Percentiles rank a stretch among this genome's conserved stretches.
Evolutionary conservation across 1,140 invertebrate species (phyloP).

Genomic region (Sitodiplosis mosellana): DNA sequence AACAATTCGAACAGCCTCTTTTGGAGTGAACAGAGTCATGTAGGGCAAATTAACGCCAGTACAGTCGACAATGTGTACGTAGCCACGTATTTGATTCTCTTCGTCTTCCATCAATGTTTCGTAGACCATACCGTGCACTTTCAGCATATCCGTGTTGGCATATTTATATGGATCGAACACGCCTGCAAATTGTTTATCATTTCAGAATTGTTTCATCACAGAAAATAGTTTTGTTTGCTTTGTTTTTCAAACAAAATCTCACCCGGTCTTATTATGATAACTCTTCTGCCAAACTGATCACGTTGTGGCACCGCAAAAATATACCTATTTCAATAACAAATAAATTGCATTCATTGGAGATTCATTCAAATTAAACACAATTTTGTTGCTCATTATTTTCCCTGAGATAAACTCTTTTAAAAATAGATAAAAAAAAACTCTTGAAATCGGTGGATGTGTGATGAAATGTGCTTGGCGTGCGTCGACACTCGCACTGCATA

Average conservation of each 20-base stretch:
- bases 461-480: no score
- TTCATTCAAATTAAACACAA: no score
- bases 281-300: constrained; percentile 51
- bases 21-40: constrained; percentile 54
- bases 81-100: constrained; percentile 52
- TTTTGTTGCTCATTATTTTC: no score
- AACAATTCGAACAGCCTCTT: constrained; percentile 54
- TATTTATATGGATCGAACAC: constrained; percentile 65
- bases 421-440: background rate
- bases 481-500: no score
- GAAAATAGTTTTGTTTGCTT: background rate
- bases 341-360: background rate
- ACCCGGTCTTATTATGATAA: constrained; percentile 61
- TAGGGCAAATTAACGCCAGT: constrained; percentile 52
- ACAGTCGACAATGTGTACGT: constrained; percentile 54
- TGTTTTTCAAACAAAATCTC: constrained; percentile 1
- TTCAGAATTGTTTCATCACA: background rate
- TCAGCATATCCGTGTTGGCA: constrained; percentile 59
- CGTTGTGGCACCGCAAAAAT: constrained; percentile 61
- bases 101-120: constrained; percentile 68
- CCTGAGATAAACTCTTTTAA: no score
- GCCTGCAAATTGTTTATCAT: constrained; percentile 25
- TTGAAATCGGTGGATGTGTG: background rate
- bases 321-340: constrained; percentile 31
- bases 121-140: constrained; percentile 56